Base-by-base conservation (phyloP, 2,797 vertebrate genomes). In the Bovichtus diacanthus region DNA sequence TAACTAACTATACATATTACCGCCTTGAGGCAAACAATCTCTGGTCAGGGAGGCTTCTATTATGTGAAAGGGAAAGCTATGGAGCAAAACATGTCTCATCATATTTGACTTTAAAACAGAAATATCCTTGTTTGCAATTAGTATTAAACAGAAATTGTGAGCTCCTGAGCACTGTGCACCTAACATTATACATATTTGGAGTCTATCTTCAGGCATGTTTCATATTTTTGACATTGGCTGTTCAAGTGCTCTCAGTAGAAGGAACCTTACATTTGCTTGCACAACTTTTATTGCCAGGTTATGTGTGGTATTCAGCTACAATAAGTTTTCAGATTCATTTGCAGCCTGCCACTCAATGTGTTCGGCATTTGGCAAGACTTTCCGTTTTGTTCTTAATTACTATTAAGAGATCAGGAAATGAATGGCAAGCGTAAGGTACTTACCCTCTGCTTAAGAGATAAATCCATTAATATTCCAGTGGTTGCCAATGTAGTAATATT, bases 381-480 rank as follows among this genome's bases (percentile, higher is more conserved):
- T 66, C 64, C 1, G 0, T 56, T 73, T 79, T 56, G 49, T 43
- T 64, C 27, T 74, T 60, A 65, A 10, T 58, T 58, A 74, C 53
- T 68, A 27, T 73, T 59, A 51, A 58, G 21, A 81, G 46, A 65
- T 54, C 39, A 27, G 59, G 27, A 61, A 36, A 69, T 64, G 25
- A 80, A 56, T 78, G 61, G 58, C 73, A 54, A 44, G 41, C 76
- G 74, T 54, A 43, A 25, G 11, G 8, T 31, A 55, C 53, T 74
- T 67, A 49, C 61, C 53, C 29, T 50, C 49, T 29, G 43, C 13
- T 69, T 81, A 36, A 80, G 60, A 73, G 44, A 80, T 76, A 46
- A 72, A 85, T 43, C 43, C 47, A 70, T 83, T 76, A 64, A 19
- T 78, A 73, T 83, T 82, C 53, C 13, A 76, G 69, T 19, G 21